Percentiles rank a stretch among this genome's conserved stretches.
phyloP scores from a whole-genome alignment of 2,797 vertebrate genomes.

The Heteromormyrus szaboi region DNA sequence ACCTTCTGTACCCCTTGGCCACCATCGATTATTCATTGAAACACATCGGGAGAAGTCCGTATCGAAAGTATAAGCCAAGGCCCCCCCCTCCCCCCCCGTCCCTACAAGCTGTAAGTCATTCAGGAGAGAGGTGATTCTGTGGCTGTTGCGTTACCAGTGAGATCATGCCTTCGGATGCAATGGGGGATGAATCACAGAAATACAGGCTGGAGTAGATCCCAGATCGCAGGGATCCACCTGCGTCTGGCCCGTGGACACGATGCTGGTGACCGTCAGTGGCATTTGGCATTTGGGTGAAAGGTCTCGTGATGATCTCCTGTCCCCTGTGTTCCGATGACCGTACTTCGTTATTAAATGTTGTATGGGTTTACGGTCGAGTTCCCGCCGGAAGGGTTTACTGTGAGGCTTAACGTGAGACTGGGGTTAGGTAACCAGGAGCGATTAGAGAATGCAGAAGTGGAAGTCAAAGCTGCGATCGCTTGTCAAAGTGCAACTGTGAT shows the following conservation, averaged over 20 bases:
- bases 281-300: neutral
- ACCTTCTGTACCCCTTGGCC: neutral
- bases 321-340: neutral
- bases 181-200: neutral
- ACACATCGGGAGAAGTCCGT: neutral
- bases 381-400: neutral
- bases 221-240: neutral
- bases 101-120: neutral
- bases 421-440: neutral
- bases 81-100: neutral
- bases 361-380: neutral
- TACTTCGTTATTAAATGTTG: neutral
- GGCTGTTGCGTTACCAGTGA: neutral
- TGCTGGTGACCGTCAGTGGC: neutral
- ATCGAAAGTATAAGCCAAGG: neutral
- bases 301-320: neutral
- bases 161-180: neutral
- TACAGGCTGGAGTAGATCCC: neutral
- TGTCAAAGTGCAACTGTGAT: neutral
- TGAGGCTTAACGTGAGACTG: neutral
- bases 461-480: neutral
- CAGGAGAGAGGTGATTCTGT: neutral
- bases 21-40: constrained; percentile 5
- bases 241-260: neutral
- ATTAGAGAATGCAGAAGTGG: neutral